Evolutionary conservation across 1,140 invertebrate species (phyloP).

Genomic region (Drosophila melanica): DNA sequence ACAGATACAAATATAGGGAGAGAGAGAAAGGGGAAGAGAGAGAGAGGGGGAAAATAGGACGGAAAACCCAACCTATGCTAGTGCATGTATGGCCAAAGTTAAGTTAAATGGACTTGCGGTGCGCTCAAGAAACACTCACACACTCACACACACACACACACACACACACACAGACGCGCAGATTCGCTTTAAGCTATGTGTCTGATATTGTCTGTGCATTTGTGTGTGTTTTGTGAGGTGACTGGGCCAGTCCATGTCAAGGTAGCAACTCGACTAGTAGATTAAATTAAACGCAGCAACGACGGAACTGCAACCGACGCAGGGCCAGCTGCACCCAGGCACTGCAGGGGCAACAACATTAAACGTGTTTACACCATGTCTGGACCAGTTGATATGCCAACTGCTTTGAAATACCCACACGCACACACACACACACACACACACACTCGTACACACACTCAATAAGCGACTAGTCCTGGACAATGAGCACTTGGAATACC

Average conservation of each 20-base stretch:
- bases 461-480: constrained; percentile 44
- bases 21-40: background rate
- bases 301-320: constrained; percentile 23
- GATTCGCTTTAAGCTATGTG: constrained; percentile 12
- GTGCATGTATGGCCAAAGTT: constrained; percentile 61
- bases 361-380: constrained; percentile 82
- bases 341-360: constrained; percentile 68
- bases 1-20: too few species aligned
- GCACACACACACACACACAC: constrained; percentile 23
- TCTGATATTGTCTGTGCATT: background rate
- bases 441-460: constrained; percentile 36
- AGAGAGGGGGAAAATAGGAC: constrained; percentile 12
- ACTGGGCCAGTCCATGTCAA: constrained; percentile 62
- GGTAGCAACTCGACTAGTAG: constrained; percentile 75
- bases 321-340: constrained; percentile 64
- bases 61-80: constrained; percentile 30
- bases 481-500: constrained; percentile 75
- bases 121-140: constrained; percentile 62
- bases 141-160: constrained; percentile 15
- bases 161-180: constrained; percentile 1
- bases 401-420: constrained; percentile 36
- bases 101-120: constrained; percentile 81
- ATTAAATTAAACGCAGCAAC: constrained; percentile 78
- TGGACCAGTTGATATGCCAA: constrained; percentile 81
- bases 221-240: background rate